A percentile compares a stretch with the other conserved stretches of the same genome.
phyloP scores from a whole-genome alignment of 2,888 invertebrate species.

The Rugalucina vietnamica region DNA sequence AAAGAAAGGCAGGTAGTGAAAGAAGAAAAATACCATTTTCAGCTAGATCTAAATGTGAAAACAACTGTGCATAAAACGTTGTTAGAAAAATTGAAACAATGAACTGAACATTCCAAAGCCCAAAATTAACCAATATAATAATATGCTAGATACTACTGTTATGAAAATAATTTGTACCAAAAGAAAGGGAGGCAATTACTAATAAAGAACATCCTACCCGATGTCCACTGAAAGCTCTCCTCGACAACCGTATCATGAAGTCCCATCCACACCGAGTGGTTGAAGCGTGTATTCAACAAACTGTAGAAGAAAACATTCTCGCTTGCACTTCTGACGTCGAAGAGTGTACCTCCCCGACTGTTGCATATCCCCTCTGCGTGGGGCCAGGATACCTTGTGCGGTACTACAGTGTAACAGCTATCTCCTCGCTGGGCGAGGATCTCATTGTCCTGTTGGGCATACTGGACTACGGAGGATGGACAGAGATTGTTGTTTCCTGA shows the following conservation, averaged over 20 bases:
- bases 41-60: too few relatives aligned
- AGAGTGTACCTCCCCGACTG: slow-evolving; percentile 23
- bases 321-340: not conserved
- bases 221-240: slow-evolving; percentile 45
- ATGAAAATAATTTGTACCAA: too few relatives aligned
- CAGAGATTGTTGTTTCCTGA: slow-evolving; percentile 12
- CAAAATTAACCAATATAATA: too few relatives aligned
- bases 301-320: slow-evolving; percentile 17
- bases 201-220: too few relatives aligned
- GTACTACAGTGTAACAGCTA: slow-evolving; percentile 38
- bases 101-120: too few relatives aligned
- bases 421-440: not conserved
- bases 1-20: too few relatives aligned
- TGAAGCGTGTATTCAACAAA: not conserved
- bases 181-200: too few relatives aligned
- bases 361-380: slow-evolving; percentile 24
- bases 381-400: not conserved
- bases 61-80: too few relatives aligned
- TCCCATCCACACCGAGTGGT: slow-evolving; percentile 31
- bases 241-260: slow-evolving; percentile 11
- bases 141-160: too few relatives aligned
- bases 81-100: too few relatives aligned
- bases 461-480: not conserved
- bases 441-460: not conserved
- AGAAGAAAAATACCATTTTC: too few relatives aligned